phyloP scores from a whole-genome alignment of 2,113 vertebrate genomes.

The Gopherus flavomarginatus region DNA sequence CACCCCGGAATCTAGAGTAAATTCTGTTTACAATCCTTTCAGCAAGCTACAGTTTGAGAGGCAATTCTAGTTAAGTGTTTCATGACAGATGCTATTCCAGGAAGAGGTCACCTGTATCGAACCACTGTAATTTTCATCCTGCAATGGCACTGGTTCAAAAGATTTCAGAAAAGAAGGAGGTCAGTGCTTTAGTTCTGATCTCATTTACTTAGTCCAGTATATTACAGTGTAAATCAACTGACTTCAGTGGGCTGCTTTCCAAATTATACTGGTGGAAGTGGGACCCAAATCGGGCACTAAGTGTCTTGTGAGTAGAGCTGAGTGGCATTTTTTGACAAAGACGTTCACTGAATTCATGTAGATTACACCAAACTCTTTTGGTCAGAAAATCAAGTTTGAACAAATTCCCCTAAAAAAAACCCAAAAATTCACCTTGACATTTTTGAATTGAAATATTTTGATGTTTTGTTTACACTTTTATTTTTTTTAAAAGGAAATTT shows the following conservation, averaged over 20 bases:
- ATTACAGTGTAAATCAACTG: neutral
- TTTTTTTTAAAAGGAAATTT: neutral
- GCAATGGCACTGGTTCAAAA: neutral
- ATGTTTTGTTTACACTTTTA: neutral
- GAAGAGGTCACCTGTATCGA: neutral
- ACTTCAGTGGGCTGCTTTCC: fast-evolving
- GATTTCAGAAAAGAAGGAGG: neutral
- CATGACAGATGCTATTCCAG: neutral
- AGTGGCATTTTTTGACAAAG: neutral
- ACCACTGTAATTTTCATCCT: neutral
- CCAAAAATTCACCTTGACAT: neutral
- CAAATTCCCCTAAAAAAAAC: neutral
- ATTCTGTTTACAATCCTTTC: neutral
- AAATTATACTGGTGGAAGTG: neutral
- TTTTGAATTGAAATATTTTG: neutral
- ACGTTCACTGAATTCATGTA: neutral
- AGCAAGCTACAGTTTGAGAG: neutral
- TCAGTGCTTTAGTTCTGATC: neutral
- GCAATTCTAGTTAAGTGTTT: neutral
- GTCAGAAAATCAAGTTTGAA: neutral
- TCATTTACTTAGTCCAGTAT: neutral
- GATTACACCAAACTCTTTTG: neutral
- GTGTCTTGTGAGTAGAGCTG: neutral
- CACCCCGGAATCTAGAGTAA: neutral
- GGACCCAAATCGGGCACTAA: neutral